phyloP scores from a whole-genome alignment of 2,113 vertebrate species.

The Chrysochloris asiatica region DNA sequence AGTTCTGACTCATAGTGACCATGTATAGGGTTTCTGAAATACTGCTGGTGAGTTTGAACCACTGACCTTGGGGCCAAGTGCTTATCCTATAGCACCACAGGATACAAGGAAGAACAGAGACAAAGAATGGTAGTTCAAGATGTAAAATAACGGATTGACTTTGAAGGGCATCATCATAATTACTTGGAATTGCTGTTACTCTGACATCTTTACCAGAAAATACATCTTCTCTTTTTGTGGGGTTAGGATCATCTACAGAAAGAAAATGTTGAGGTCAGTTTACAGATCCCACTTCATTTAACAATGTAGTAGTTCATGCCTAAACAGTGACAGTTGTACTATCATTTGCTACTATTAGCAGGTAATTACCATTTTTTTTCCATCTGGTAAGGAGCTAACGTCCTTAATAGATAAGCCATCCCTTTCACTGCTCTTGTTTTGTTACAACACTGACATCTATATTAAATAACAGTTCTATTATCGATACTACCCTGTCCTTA shows the following conservation, averaged over 20 bases:
- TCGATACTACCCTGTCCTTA: background rate
- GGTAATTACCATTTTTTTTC: background rate
- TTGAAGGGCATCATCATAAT: background rate
- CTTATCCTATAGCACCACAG: too few relatives aligned
- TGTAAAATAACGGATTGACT: background rate
- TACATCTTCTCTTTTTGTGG: background rate
- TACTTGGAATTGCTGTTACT: background rate
- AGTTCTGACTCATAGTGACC: too few relatives aligned
- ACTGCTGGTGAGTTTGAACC: too few relatives aligned
- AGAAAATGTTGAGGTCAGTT: conserved; percentile 30
- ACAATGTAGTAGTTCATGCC: conserved; percentile 3
- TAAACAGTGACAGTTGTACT: background rate
- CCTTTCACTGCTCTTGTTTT: background rate
- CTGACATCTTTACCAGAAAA: background rate
- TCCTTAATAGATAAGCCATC: background rate
- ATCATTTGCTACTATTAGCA: conserved; percentile 24
- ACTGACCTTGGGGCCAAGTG: too few relatives aligned
- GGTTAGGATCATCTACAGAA: background rate
- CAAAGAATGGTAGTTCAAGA: background rate
- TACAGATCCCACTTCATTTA: background rate
- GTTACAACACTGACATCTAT: background rate
- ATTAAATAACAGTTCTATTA: background rate
- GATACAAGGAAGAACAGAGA: background rate
- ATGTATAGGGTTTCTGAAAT: too few relatives aligned
- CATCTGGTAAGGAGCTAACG: background rate